Conservation (phyloP, 30 jellyfish, hydroid and myxozoan genomes). For the Rhopilema esculentum region DNA sequence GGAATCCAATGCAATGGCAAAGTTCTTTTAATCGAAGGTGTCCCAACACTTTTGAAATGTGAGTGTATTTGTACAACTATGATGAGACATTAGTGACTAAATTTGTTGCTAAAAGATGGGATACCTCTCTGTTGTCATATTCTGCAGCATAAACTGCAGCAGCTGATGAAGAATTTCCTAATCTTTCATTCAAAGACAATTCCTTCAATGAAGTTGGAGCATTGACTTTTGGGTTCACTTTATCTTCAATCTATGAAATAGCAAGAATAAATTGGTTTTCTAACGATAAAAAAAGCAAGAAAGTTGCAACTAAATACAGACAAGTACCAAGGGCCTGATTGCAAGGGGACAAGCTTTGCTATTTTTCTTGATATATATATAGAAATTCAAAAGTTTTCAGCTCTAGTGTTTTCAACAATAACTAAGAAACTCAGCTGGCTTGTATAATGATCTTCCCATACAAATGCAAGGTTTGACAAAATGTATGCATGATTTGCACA, state of each 20-base stretch:
- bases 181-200: conserved; percentile 63
- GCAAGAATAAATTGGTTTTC: background rate
- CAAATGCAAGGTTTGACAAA: too few relatives aligned
- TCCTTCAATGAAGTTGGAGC: conserved; percentile 36
- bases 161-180: conserved; percentile 76
- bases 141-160: conserved; percentile 91
- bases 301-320: background rate
- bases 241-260: background rate
- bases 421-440: too few relatives aligned
- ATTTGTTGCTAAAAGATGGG: too few relatives aligned
- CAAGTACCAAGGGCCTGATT: background rate
- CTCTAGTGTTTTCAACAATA: too few relatives aligned
- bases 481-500: too few relatives aligned
- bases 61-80: background rate
- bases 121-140: conserved; percentile 75
- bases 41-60: too few relatives aligned
- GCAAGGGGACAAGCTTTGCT: too few relatives aligned
- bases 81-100: background rate
- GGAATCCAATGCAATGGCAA: too few relatives aligned
- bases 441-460: too few relatives aligned
- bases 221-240: background rate
- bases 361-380: too few relatives aligned
- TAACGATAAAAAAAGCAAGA: background rate
- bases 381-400: too few relatives aligned
- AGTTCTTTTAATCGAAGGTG: too few relatives aligned